Conservation (phyloP, 2,888 invertebrate species). For the Leucophenga montana region DNA sequence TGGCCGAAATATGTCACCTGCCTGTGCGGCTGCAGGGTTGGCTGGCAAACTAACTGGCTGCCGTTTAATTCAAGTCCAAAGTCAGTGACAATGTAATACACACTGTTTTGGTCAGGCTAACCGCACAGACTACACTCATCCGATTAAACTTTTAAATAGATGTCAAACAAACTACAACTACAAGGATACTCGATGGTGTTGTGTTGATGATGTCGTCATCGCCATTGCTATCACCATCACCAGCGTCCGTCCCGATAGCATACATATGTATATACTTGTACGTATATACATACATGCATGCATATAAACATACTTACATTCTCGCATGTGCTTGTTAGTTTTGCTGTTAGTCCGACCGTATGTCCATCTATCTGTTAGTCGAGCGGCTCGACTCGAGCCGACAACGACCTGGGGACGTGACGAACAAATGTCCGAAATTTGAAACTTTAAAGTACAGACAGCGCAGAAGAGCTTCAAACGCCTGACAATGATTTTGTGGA, state of each 20-base stretch:
- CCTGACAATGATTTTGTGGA: constrained; percentile 14
- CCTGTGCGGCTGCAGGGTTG: constrained; percentile 23
- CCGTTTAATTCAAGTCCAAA: constrained; percentile 12
- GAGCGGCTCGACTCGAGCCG: constrained; percentile 12
- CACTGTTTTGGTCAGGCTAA: constrained; percentile 59
- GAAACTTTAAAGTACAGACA: constrained; percentile 58
- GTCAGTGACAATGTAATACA: constrained; percentile 34
- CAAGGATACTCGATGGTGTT: constrained; percentile 53
- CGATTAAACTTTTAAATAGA: constrained; percentile 68
- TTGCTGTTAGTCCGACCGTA: constrained; percentile 30
- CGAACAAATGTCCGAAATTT: constrained; percentile 64
- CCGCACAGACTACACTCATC: constrained; percentile 67
- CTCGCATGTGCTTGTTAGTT: constrained; percentile 37
- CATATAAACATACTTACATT: neutral
- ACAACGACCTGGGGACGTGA: constrained; percentile 45
- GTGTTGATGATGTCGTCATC: constrained; percentile 7
- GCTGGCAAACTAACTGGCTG: constrained; percentile 24
- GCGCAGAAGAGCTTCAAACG: constrained; percentile 10
- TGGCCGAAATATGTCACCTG: constrained; percentile 52
- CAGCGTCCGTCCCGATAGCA: neutral
- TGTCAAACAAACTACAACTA: constrained; percentile 66
- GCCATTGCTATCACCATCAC: neutral
- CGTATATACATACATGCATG: neutral
- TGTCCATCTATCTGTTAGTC: constrained; percentile 24
- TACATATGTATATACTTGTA: constrained; percentile 22